Percentiles rank a stretch among this genome's conserved stretches.
These are phyloP conservation scores for Xenopus petersii DNA, from an alignment of 2,797 vertebrate species.

Conservation along the genomic window DNA sequence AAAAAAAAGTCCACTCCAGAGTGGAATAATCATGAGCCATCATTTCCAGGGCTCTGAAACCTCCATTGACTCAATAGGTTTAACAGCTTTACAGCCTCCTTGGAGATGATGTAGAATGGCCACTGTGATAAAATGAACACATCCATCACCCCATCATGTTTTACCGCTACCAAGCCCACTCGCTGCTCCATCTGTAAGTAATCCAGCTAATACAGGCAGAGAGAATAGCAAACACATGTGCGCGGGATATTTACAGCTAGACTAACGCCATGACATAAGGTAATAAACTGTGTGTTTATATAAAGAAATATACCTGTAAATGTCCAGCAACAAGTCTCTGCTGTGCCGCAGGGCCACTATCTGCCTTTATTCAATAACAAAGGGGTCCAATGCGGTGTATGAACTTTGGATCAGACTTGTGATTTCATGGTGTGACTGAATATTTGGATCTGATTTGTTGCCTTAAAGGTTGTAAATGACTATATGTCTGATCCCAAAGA, in stretches of 20 bases:
- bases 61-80: background rate
- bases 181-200: conserved; percentile 21
- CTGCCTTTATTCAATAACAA: too few species aligned
- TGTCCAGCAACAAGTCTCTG: background rate
- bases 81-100: background rate
- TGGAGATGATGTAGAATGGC: background rate
- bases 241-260: background rate
- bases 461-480: too few species aligned
- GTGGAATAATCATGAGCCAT: conserved; percentile 23
- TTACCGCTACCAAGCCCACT: background rate
- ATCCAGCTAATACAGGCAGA: conserved; percentile 3
- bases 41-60: background rate
- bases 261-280: conserved; percentile 1
- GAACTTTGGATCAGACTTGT: too few species aligned
- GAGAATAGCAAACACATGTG: conserved; percentile 9
- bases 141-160: conserved; percentile 16
- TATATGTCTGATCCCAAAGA: too few species aligned
- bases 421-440: too few species aligned
- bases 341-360: too few species aligned
- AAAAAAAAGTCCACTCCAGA: background rate
- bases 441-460: too few species aligned
- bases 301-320: conserved; percentile 8
- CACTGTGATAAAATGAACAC: conserved; percentile 15
- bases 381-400: too few species aligned
- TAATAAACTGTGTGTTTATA: conserved; percentile 15